Conservation (phyloP, 2,888 invertebrate genomes). For the Temnothorax rugatulus region DNA sequence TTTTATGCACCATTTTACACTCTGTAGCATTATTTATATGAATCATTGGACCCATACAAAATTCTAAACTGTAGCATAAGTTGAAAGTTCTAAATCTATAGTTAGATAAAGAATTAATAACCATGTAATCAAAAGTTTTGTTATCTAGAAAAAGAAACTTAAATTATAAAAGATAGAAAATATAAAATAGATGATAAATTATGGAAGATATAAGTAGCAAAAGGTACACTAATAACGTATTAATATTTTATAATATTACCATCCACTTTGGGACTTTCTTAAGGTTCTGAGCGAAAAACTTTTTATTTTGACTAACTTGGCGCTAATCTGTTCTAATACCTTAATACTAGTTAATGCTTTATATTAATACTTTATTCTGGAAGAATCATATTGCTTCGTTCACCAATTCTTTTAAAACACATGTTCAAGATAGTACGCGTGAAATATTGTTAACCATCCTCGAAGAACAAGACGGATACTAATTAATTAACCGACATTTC, state of each 20-base stretch:
- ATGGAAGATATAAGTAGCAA: neutral
- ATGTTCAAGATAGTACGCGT: neutral
- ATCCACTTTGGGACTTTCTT: neutral
- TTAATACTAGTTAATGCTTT: neutral
- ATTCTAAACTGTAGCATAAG: neutral
- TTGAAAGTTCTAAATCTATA: conserved; percentile 12
- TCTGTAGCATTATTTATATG: neutral
- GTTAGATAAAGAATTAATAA: conserved; percentile 9
- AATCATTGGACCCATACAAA: neutral
- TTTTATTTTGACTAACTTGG: neutral
- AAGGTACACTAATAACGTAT: neutral
- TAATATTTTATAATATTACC: neutral
- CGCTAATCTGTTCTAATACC: neutral
- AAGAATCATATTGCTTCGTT: neutral
- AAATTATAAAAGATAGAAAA: neutral
- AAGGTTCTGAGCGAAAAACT: neutral
- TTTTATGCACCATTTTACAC: neutral
- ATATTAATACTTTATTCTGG: neutral
- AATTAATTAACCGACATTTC: conserved; percentile 42
- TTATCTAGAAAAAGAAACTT: neutral
- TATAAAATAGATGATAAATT: neutral
- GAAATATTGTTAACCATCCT: neutral
- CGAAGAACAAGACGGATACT: conserved; percentile 17
- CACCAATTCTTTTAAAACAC: neutral
- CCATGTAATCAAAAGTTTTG: neutral